phyloP scores from a whole-genome alignment of 2,888 invertebrate genomes.

The Micropterix aruncella region DNA sequence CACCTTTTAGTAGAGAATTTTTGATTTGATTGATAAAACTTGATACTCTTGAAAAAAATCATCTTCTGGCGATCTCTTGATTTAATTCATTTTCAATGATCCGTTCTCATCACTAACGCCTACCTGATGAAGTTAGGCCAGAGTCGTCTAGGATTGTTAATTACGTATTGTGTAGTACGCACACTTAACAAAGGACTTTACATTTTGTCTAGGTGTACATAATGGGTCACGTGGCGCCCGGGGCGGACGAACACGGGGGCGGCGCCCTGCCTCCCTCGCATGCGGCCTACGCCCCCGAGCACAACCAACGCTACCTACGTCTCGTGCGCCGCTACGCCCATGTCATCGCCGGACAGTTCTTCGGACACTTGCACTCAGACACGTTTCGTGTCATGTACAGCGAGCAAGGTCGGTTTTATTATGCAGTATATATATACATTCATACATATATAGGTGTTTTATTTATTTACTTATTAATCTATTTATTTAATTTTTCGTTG shows the following conservation, averaged over 20 bases:
- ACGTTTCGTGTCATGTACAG: conserved; percentile 79
- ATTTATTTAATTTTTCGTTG: too few relatives aligned
- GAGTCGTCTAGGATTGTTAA: too few relatives aligned
- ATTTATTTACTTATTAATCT: too few relatives aligned
- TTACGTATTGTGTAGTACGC: too few relatives aligned
- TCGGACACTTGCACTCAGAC: conserved; percentile 85
- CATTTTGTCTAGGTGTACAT: conserved; percentile 60
- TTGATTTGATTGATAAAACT: too few relatives aligned
- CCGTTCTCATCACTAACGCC: too few relatives aligned
- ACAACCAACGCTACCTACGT: conserved; percentile 62
- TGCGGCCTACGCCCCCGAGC: conserved; percentile 50
- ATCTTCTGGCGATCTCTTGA: too few relatives aligned
- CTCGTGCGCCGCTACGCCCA: conserved; percentile 63
- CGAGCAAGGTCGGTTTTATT: conserved; percentile 35
- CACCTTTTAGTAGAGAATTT: too few relatives aligned
- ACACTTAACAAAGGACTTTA: too few relatives aligned
- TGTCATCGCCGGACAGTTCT: conserved; percentile 84
- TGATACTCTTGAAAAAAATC: too few relatives aligned
- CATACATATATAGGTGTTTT: neutral
- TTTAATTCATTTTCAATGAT: too few relatives aligned
- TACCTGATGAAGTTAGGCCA: too few relatives aligned
- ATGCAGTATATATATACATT: conserved; percentile 1
- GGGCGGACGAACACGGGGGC: conserved; percentile 71
- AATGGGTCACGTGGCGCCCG: conserved; percentile 84
- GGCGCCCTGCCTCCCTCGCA: conserved; percentile 43